These are phyloP conservation scores for Gulo gulo DNA, from an alignment of 2,113 vertebrate species.

Conservation along the genomic window DNA sequence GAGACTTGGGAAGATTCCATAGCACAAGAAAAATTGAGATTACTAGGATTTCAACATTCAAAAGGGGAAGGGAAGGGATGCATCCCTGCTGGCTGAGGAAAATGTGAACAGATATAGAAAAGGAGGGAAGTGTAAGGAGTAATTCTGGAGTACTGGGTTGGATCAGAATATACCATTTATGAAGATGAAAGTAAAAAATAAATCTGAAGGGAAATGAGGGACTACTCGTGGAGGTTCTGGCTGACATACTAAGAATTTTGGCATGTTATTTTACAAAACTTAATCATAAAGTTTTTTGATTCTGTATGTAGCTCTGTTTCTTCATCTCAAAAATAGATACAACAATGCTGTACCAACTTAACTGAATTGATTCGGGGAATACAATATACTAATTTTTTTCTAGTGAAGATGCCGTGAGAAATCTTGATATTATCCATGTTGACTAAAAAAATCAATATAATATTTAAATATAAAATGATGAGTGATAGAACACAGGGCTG, in stretches of 20 bases:
- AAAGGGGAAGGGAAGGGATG: neutral
- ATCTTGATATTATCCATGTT: neutral
- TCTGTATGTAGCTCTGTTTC: neutral
- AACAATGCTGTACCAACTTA: neutral
- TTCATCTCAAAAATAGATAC: constrained; percentile 39
- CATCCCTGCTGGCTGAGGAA: neutral
- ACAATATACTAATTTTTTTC: neutral
- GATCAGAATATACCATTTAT: neutral
- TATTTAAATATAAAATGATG: constrained; percentile 17
- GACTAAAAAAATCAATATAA: neutral
- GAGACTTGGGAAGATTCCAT: neutral
- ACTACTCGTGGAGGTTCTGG: neutral
- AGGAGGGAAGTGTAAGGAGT: neutral
- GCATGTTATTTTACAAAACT: neutral
- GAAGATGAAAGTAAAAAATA: neutral
- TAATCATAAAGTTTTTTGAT: neutral
- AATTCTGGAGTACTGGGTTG: neutral
- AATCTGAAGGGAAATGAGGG: neutral
- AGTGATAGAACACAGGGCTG: neutral
- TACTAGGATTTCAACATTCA: neutral
- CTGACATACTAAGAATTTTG: constrained; percentile 1
- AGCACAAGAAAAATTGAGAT: neutral
- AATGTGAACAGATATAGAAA: neutral
- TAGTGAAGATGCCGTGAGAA: neutral
- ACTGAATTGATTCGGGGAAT: neutral